These are phyloP conservation scores for Orthochromis indermauri DNA, from an alignment of 2,113 vertebrate species.

Conservation along the genomic window DNA sequence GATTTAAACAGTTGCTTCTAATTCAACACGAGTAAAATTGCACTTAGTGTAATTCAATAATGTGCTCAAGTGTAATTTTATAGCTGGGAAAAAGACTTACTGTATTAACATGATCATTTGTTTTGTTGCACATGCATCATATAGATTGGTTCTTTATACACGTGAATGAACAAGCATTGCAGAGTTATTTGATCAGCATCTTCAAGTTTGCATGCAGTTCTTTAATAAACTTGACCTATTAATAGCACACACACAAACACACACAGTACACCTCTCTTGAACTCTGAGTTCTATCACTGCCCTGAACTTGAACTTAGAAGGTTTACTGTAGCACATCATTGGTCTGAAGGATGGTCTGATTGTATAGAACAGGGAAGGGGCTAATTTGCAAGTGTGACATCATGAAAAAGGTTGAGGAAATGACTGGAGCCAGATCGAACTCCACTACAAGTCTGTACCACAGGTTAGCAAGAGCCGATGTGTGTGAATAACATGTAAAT, in stretches of 20 bases:
- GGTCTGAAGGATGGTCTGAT: background rate
- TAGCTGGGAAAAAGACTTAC: constrained; percentile 41
- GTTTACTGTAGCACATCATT: background rate
- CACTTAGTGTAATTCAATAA: constrained; percentile 44
- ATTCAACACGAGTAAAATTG: constrained; percentile 49
- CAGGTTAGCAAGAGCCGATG: constrained; percentile 27
- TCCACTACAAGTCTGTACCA: background rate
- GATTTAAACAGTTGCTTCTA: constrained; percentile 38
- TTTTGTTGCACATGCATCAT: background rate
- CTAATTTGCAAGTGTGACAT: background rate
- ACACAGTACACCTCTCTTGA: background rate
- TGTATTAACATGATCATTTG: background rate
- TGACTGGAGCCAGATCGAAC: background rate
- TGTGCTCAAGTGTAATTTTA: constrained; percentile 55
- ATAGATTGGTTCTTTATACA: background rate
- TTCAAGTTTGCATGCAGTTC: background rate
- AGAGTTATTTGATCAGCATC: background rate
- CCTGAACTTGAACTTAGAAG: constrained; percentile 53
- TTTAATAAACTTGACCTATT: background rate
- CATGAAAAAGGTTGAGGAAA: background rate
- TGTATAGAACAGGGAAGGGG: background rate
- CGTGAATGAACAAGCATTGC: background rate
- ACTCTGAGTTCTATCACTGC: background rate
- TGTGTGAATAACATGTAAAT: constrained; percentile 52
- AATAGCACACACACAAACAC: background rate